Percentiles rank a stretch among this genome's conserved stretches.
phyloP scores from a whole-genome alignment of 2,113 vertebrate genomes.

The Aythya baeri region DNA sequence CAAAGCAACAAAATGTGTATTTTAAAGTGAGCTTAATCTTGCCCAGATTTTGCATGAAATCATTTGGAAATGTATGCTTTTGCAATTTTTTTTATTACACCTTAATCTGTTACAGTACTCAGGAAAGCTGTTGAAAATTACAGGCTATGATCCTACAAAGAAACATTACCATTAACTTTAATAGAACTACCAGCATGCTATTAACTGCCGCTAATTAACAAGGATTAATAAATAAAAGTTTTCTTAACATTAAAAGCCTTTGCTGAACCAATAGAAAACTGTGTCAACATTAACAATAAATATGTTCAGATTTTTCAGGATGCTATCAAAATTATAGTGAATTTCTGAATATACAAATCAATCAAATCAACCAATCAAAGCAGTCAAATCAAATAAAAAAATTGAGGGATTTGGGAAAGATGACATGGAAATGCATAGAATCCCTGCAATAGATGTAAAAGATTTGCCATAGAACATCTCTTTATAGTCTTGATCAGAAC shows the following conservation, averaged over 20 bases:
- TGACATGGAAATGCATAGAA: background rate
- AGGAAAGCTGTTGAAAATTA: background rate
- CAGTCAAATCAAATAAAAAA: background rate
- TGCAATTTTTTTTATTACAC: background rate
- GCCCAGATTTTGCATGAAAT: conserved; percentile 10
- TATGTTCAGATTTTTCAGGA: background rate
- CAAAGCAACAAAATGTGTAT: background rate
- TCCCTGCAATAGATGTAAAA: background rate
- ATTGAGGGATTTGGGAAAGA: background rate
- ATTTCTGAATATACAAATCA: background rate
- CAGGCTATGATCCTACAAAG: background rate
- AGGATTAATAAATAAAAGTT: background rate
- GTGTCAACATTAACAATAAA: background rate
- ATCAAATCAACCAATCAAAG: background rate
- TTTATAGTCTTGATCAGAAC: background rate
- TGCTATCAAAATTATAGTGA: background rate
- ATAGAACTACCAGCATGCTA: background rate
- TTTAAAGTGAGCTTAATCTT: conserved; percentile 14
- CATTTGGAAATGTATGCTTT: background rate
- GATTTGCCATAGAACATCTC: background rate
- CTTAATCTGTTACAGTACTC: background rate
- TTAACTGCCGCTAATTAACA: background rate
- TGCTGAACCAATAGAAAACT: background rate
- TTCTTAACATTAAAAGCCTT: background rate
- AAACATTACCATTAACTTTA: background rate